Conservation (phyloP, 1,140 invertebrate species). For the Cepaea nemoralis region DNA sequence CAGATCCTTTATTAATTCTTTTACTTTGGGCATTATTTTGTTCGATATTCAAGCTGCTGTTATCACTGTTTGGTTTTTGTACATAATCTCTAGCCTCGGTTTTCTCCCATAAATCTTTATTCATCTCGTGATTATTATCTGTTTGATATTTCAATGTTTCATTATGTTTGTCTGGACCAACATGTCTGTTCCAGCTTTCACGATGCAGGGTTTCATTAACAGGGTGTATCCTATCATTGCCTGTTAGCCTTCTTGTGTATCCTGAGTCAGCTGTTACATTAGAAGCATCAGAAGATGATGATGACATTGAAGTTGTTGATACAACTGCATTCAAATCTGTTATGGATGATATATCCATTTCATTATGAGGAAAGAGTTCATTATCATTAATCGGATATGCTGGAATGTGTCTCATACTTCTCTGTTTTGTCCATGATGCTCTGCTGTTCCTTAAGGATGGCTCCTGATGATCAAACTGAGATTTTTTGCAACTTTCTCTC, state of each 20-base stretch:
- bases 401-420: background rate
- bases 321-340: background rate
- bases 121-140: no score
- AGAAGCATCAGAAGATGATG: background rate
- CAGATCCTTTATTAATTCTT: background rate
- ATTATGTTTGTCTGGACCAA: background rate
- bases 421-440: background rate
- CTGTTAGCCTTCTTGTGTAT: background rate
- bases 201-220: background rate
- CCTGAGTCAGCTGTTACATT: conserved; percentile 4
- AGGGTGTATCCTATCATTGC: background rate
- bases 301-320: background rate
- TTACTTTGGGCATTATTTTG: no score
- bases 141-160: background rate
- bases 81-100: no score
- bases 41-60: no score
- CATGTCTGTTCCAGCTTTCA: background rate
- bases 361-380: background rate
- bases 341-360: background rate
- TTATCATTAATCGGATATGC: conserved; percentile 15
- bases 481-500: background rate
- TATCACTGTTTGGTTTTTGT: no score
- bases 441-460: background rate
- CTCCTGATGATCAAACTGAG: background rate
- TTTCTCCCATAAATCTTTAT: no score